phyloP scores from a whole-genome alignment of 2,797 vertebrate genomes.

The Natrix natrix region DNA sequence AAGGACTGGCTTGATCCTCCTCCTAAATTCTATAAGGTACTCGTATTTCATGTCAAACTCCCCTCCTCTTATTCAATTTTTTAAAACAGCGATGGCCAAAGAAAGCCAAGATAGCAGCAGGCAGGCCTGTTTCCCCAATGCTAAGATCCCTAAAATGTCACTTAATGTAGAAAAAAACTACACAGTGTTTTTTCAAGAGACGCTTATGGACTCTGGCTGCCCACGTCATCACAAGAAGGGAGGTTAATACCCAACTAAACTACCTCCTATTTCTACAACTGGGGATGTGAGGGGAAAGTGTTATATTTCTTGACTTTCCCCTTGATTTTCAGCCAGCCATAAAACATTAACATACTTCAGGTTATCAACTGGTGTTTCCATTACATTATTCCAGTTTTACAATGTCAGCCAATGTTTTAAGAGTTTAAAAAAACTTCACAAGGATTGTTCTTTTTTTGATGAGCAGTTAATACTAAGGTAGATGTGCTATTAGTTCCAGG shows the following conservation, averaged over 20 bases:
- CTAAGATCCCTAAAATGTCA: background rate
- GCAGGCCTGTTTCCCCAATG: background rate
- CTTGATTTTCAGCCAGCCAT: background rate
- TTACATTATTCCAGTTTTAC: background rate
- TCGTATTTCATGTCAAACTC: background rate
- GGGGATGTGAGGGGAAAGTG: background rate
- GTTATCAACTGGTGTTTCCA: background rate
- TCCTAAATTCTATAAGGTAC: background rate
- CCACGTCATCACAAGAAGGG: background rate
- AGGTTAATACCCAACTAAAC: background rate
- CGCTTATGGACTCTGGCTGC: background rate
- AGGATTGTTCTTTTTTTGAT: background rate
- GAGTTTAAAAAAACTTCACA: background rate
- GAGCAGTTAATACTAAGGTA: background rate
- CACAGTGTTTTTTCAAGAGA: background rate
- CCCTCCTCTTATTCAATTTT: slow-evolving; percentile 16
- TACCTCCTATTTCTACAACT: background rate
- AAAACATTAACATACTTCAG: background rate
- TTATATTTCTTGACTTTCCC: background rate
- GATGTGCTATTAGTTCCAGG: background rate
- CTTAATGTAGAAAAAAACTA: background rate
- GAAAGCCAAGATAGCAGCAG: background rate
- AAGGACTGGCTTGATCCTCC: background rate
- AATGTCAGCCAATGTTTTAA: background rate
- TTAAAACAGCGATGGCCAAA: background rate